These are phyloP conservation scores for Liodrosophila aerea DNA, from an alignment of 2,888 invertebrate genomes.

Conservation along the genomic window DNA sequence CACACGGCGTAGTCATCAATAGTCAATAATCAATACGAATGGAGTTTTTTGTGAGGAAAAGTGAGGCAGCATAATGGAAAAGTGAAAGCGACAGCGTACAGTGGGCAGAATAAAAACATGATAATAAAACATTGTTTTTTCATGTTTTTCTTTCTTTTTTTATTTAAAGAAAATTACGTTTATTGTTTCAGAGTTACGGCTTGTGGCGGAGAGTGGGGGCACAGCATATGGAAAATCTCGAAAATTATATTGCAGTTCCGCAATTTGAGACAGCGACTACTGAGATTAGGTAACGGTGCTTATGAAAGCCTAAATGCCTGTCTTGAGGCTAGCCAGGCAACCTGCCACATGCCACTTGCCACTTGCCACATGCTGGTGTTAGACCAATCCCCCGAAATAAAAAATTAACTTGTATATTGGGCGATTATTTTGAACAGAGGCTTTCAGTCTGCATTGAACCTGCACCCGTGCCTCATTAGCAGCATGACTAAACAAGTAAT, in stretches of 20 bases:
- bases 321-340: too few species aligned
- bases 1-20: constrained; percentile 48
- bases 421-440: constrained; percentile 9
- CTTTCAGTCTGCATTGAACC: constrained; percentile 57
- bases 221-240: constrained; percentile 37
- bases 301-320: constrained; percentile 40
- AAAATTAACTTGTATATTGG: constrained; percentile 14
- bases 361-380: constrained; percentile 31
- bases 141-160: constrained; percentile 14
- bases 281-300: constrained; percentile 60
- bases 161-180: constrained; percentile 51
- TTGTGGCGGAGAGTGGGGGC: constrained; percentile 12
- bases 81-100: constrained; percentile 63
- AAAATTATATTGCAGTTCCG: constrained; percentile 65
- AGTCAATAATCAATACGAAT: constrained; percentile 68
- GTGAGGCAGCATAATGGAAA: constrained; percentile 56
- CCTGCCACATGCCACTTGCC: constrained; percentile 22
- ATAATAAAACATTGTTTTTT: constrained; percentile 11
- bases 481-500: constrained; percentile 61
- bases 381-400: constrained; percentile 47
- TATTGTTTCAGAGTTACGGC: constrained; percentile 34
- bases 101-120: constrained; percentile 52
- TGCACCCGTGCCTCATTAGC: constrained; percentile 57
- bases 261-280: constrained; percentile 38
- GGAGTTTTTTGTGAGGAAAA: constrained; percentile 54